Evolutionary conservation across 2,797 vertebrate genomes (phyloP), one percentile per base, ranked within the genome.

Genomic region (Notolabrus celidotus): DNA sequence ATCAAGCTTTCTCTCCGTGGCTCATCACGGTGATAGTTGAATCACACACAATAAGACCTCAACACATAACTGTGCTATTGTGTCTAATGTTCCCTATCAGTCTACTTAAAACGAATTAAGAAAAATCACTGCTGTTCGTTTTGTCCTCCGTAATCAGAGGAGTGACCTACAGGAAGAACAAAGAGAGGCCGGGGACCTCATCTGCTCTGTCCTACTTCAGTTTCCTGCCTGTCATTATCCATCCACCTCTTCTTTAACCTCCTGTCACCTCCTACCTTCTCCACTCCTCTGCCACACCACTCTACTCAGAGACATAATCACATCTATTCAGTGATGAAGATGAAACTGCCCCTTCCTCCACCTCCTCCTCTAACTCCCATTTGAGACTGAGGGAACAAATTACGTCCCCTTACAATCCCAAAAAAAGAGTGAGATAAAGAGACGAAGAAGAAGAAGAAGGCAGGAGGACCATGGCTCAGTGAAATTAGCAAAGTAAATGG

Each of bases 301-400:
- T 73, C 65, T 43, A 22, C 34, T 58, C 47, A 52, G 22, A 79
- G 61, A 68, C 71, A 65, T 80, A 87, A 85, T 86, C 82, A 79
- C 80, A 75, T 76, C 71, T 65, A 70, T 83, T 84, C 76, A 77
- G 57, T 31, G 74, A 83, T 79, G 75, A 79, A 81, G 77, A 90
- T 82, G 25, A 79, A 81, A 77, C 58, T 50, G 54, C 49, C 52
- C 7, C 1, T 25, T 22, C 58, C 55, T 53, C 65, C 63, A 10
- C 52, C 53, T 43, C 61, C 54, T 49, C 62, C 19, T 43, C 61
- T 53, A 38, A 33, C 70, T 63, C 42, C 29, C 50, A 8, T 62
- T 38, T 12, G 27, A 69, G 58, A 53, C 61, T 25, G 20, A 31
- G 56, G 56, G 70, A 85, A 86, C 80, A 76, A 78, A 82, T 83